Percentiles rank a stretch among this genome's conserved stretches.
Evolutionary conservation across 2,113 vertebrate genomes (phyloP).

Genomic region (Meles meles): DNA sequence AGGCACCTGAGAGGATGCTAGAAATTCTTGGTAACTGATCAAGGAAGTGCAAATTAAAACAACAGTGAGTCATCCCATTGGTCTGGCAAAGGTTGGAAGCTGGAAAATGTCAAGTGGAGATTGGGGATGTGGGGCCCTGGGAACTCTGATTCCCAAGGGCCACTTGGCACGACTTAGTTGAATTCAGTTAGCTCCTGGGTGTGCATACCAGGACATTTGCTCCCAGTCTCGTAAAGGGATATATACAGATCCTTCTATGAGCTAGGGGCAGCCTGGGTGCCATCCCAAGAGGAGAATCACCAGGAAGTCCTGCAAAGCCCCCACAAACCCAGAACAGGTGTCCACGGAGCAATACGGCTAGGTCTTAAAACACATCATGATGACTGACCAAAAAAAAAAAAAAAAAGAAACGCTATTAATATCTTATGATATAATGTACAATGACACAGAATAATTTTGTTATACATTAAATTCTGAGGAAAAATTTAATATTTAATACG

Average conservation of each 20-base stretch:
- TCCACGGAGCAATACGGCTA: background rate
- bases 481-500: background rate
- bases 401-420: background rate
- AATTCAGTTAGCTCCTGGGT: background rate
- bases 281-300: background rate
- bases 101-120: background rate
- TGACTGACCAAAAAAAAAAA: background rate
- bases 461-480: background rate
- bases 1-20: background rate
- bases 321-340: background rate
- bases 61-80: background rate
- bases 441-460: constrained; percentile 6
- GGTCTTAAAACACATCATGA: background rate
- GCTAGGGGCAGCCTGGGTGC: background rate
- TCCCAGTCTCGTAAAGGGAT: background rate
- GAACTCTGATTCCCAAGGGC: background rate
- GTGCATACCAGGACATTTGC: background rate
- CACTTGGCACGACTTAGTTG: background rate
- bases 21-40: background rate
- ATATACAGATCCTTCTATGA: background rate
- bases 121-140: background rate
- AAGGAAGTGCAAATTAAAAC: background rate
- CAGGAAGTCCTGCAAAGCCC: background rate
- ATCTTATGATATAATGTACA: constrained; percentile 29
- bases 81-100: background rate